phyloP scores from a whole-genome alignment of 1,140 invertebrate genomes.

The Hesperophylax magnus region DNA sequence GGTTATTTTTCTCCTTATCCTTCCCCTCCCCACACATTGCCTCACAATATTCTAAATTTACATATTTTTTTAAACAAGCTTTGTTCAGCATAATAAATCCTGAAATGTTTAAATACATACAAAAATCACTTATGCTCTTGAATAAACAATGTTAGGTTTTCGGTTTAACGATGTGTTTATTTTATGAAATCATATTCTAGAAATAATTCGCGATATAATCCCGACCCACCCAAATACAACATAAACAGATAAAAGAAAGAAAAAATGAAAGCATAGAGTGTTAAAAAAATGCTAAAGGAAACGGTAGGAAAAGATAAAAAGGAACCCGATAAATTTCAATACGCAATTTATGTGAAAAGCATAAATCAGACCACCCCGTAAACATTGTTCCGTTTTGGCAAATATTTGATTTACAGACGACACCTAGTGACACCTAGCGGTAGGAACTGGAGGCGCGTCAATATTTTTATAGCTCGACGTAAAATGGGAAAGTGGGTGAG shows the following conservation, averaged over 20 bases:
- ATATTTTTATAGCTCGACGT: slow-evolving; percentile 48
- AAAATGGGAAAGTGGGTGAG: slow-evolving; percentile 22
- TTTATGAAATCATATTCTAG: not conserved
- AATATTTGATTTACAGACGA: slow-evolving; percentile 53
- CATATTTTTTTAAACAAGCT: no score
- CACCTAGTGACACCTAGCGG: slow-evolving; percentile 32
- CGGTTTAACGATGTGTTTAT: not conserved
- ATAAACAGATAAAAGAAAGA: no score
- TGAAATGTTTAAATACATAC: no score
- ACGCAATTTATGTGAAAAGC: slow-evolving; percentile 54
- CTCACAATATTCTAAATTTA: no score
- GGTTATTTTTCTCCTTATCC: no score
- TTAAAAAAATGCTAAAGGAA: not conserved
- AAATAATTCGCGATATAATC: slow-evolving; percentile 3
- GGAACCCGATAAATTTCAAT: slow-evolving; percentile 54
- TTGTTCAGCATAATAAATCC: no score
- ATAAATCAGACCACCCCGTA: slow-evolving; percentile 51
- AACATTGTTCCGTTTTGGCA: slow-evolving; percentile 54
- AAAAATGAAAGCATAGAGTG: not conserved
- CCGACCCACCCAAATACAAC: no score
- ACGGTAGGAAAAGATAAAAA: slow-evolving; percentile 9
- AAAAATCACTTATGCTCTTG: no score
- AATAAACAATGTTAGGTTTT: no score
- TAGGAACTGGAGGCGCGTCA: slow-evolving; percentile 17
- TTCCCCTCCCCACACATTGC: no score